These are phyloP conservation scores for Ceramica pisi DNA, from an alignment of 2,888 invertebrate genomes.

Conservation along the genomic window DNA sequence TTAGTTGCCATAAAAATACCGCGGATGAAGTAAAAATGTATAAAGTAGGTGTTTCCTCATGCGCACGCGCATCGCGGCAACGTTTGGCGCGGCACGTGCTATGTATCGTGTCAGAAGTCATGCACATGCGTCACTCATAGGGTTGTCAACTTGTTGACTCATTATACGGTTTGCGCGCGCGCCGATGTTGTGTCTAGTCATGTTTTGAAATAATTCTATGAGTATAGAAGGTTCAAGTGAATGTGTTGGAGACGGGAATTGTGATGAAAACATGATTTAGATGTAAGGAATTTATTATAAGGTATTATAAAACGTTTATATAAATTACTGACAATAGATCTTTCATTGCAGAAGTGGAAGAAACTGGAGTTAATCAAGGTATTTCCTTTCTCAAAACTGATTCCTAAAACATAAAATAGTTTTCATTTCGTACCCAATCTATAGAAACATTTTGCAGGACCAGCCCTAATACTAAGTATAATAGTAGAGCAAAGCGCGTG, in stretches of 20 bases:
- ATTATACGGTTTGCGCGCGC: constrained; percentile 13
- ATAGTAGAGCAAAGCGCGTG: constrained; percentile 19
- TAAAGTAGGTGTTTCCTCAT: constrained; percentile 61
- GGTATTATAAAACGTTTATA: neutral
- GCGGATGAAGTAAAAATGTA: constrained; percentile 43
- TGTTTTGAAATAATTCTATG: constrained; percentile 25
- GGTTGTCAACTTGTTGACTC: constrained; percentile 55
- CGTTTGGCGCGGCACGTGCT: constrained; percentile 61
- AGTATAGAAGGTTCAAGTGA: neutral
- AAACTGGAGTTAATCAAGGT: neutral
- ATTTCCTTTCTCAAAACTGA: neutral
- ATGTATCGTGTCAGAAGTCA: constrained; percentile 54
- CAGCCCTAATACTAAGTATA: constrained; percentile 38
- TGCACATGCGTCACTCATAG: constrained; percentile 57
- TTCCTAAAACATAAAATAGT: neutral
- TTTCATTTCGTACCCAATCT: neutral
- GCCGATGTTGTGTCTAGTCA: constrained; percentile 32
- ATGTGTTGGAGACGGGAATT: neutral
- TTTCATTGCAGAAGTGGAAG: neutral
- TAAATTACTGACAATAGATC: neutral
- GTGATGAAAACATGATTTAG: neutral
- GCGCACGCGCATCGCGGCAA: constrained; percentile 44
- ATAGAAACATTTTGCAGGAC: too few species aligned
- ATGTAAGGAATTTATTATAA: neutral
- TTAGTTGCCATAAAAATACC: constrained; percentile 39